These are phyloP conservation scores for Eurosta solidaginis DNA, from an alignment of 1,140 invertebrate species.

Conservation along the genomic window DNA sequence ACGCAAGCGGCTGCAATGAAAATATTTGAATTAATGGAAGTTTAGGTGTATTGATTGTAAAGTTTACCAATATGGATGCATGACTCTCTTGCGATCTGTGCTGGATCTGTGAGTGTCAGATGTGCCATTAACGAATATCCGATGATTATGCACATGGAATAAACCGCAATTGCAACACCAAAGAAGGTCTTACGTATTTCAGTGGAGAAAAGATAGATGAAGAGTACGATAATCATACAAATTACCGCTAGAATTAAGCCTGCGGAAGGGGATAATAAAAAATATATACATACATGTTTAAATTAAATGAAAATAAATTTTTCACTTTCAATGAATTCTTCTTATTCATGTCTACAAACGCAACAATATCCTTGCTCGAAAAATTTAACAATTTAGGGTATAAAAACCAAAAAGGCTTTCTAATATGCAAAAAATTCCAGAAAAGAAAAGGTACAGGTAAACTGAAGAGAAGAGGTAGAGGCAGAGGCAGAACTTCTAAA, in stretches of 20 bases:
- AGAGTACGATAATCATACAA: constrained; percentile 51
- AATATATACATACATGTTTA: too few species aligned
- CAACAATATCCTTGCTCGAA: too few species aligned
- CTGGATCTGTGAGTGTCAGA: constrained; percentile 47
- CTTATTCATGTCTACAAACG: too few species aligned
- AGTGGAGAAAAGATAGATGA: constrained; percentile 52
- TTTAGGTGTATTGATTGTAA: not conserved
- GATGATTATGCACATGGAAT: constrained; percentile 48
- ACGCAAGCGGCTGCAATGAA: constrained; percentile 43
- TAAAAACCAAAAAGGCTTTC: too few species aligned
- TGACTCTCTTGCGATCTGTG: constrained; percentile 40
- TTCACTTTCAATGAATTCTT: too few species aligned
- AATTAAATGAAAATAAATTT: too few species aligned
- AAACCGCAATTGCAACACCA: constrained; percentile 52
- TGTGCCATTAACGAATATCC: constrained; percentile 51
- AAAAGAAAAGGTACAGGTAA: too few species aligned
- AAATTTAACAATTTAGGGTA: too few species aligned
- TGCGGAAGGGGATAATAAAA: constrained; percentile 7
- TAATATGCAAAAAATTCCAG: too few species aligned
- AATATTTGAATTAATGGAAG: not conserved
- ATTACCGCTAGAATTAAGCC: constrained; percentile 52
- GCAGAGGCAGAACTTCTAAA: too few species aligned
- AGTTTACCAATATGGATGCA: constrained; percentile 50
- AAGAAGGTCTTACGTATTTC: constrained; percentile 55
- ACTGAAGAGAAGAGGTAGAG: too few species aligned